These are phyloP conservation scores for Orchesellides sinensis DNA, from an alignment of 2,888 invertebrate genomes.

Conservation along the genomic window DNA sequence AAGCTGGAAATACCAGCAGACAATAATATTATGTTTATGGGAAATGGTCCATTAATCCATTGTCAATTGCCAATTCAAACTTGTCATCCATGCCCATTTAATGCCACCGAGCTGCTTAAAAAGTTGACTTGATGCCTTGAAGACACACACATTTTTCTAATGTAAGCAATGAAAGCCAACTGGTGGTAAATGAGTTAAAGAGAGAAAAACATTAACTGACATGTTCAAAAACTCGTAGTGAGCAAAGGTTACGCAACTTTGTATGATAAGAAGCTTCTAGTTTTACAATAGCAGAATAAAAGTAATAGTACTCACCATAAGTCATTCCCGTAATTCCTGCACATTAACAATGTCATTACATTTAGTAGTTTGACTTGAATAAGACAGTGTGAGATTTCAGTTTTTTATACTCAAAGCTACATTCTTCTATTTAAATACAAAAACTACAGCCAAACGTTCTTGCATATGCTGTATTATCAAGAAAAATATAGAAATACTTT, in stretches of 20 bases:
- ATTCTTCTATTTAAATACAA: background rate
- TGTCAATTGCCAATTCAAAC: conserved; percentile 26
- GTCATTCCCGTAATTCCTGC: conserved; percentile 30
- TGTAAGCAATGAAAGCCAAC: conserved; percentile 4
- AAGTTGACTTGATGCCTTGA: background rate
- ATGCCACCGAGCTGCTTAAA: background rate
- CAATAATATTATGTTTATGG: conserved; percentile 14
- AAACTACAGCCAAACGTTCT: background rate
- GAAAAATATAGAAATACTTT: background rate
- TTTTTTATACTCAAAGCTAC: background rate
- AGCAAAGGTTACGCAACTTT: background rate
- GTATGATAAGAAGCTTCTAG: background rate
- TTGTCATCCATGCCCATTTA: conserved; percentile 15
- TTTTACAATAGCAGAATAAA: conserved; percentile 31
- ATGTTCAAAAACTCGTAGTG: conserved; percentile 2
- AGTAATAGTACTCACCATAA: conserved; percentile 23
- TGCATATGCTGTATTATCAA: background rate
- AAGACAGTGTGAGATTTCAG: background rate
- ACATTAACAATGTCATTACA: conserved; percentile 29
- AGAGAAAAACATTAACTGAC: background rate
- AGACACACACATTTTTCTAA: background rate
- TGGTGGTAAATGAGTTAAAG: conserved; percentile 14
- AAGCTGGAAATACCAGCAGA: background rate
- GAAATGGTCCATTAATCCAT: conserved; percentile 10
- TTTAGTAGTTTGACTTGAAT: background rate